These are phyloP conservation scores for Neopipo cinnamomea DNA, from an alignment of 2,113 vertebrate species.

Conservation along the genomic window DNA sequence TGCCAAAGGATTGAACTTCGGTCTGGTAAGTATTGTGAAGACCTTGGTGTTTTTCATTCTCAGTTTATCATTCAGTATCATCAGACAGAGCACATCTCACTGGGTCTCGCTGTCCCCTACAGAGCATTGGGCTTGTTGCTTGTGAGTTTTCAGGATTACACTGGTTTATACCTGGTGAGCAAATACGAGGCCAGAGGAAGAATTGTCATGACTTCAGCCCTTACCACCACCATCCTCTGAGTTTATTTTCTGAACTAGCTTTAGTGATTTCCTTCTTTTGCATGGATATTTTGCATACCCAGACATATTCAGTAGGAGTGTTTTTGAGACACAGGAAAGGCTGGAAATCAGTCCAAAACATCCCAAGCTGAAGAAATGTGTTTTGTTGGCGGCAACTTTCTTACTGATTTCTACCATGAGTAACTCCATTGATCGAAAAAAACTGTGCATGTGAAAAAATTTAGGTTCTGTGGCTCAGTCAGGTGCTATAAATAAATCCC, in stretches of 20 bases:
- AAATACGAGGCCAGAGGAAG: not conserved
- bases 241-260: not conserved
- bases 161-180: not conserved
- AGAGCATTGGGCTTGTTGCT: not conserved
- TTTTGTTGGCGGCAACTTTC: not conserved
- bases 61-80: accelerated
- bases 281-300: not conserved
- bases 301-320: not conserved
- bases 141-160: not conserved
- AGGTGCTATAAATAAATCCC: not conserved
- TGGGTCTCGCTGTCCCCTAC: not conserved
- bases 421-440: not conserved
- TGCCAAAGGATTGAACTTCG: not conserved
- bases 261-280: not conserved
- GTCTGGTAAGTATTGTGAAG: not conserved
- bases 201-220: not conserved
- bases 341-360: not conserved
- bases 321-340: not conserved
- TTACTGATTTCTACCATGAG: accelerated
- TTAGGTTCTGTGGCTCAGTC: not conserved
- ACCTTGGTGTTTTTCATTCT: not conserved
- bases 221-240: not conserved
- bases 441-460: not conserved
- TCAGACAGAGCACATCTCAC: not conserved
- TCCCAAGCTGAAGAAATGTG: not conserved